phyloP scores from a whole-genome alignment of 2,888 invertebrate species.

The Agrotis segetum region DNA sequence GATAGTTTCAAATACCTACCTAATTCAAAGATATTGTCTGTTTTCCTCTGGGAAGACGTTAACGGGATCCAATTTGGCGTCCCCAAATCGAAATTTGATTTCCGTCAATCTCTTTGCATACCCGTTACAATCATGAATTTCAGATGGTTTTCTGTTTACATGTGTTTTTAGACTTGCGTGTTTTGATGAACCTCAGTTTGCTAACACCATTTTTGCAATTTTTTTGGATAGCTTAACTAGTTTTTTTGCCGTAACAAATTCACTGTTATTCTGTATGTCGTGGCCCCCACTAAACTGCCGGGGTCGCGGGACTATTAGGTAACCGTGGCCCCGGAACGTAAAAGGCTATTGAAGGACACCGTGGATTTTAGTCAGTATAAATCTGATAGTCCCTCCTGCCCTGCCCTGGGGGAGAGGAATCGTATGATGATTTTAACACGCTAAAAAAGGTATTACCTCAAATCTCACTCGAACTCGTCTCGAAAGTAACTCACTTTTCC shows the following conservation, averaged over 20 bases:
- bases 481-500: slow-evolving; percentile 14
- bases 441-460: background rate
- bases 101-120: slow-evolving; percentile 61
- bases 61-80: slow-evolving; percentile 62
- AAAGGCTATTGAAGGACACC: too few relatives aligned
- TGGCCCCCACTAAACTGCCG: too few relatives aligned
- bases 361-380: too few relatives aligned
- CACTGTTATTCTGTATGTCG: too few relatives aligned
- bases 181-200: slow-evolving; percentile 15
- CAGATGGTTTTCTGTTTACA: slow-evolving; percentile 55
- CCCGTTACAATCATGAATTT: slow-evolving; percentile 67
- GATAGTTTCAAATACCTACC: too few relatives aligned
- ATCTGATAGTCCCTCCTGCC: too few relatives aligned
- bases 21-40: slow-evolving; percentile 16
- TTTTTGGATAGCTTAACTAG: too few relatives aligned
- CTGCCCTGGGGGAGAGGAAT: too few relatives aligned
- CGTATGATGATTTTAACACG: too few relatives aligned
- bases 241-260: too few relatives aligned
- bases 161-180: slow-evolving; percentile 23
- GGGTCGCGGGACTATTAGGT: too few relatives aligned
- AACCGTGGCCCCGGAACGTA: too few relatives aligned
- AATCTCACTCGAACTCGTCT: background rate
- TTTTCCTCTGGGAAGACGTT: slow-evolving; percentile 32
- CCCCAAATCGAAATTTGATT: slow-evolving; percentile 59
- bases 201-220: background rate